Evolutionary conservation across 2,113 vertebrate genomes (phyloP).

Genomic region (Stegostoma tigrinum): DNA sequence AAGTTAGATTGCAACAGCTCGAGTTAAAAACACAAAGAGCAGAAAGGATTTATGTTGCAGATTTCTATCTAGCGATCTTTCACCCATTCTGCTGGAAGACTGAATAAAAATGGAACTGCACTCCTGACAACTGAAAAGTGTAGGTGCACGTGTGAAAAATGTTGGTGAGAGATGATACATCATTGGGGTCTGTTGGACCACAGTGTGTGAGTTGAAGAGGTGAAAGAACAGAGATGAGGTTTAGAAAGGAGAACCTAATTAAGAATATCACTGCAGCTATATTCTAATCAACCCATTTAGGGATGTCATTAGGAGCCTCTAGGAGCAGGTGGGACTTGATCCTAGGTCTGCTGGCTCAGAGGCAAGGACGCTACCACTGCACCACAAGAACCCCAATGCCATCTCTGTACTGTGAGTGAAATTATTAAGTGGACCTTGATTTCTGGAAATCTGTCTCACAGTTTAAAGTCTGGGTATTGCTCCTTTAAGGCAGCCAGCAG

Average conservation of each 20-base stretch:
- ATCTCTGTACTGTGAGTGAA: neutral
- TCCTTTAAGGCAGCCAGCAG: neutral
- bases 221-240: neutral
- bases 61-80: neutral
- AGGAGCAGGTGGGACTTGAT: too few species aligned
- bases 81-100: neutral
- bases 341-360: too few species aligned
- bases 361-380: too few species aligned
- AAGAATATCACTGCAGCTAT: neutral
- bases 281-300: too few species aligned
- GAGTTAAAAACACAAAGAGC: neutral
- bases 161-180: neutral
- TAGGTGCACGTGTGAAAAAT: neutral
- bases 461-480: neutral
- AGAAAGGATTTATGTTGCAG: neutral
- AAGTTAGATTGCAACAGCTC: neutral
- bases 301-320: too few species aligned
- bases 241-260: neutral
- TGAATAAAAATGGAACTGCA: neutral
- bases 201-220: neutral
- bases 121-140: neutral
- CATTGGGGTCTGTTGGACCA: neutral
- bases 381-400: too few species aligned
- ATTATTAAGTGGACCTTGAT: neutral
- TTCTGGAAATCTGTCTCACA: neutral